Percentiles rank a stretch among this genome's conserved stretches.
These are phyloP conservation scores for Poecilia velifera DNA, from an alignment of 2,797 vertebrate species.

Conservation along the genomic window DNA sequence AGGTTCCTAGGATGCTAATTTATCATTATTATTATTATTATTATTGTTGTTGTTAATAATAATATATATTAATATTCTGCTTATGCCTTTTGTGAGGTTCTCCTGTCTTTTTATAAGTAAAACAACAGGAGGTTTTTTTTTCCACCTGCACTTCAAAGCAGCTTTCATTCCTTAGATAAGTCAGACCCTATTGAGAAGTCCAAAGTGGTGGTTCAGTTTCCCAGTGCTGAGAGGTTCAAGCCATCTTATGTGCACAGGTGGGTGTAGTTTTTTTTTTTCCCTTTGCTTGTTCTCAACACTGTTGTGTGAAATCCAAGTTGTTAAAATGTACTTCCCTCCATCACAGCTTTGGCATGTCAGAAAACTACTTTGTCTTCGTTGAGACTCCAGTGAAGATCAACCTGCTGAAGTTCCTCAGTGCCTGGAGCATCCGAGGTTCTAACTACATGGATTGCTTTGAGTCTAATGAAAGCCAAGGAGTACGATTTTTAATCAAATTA, in stretches of 20 bases:
- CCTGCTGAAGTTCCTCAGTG: constrained; percentile 94
- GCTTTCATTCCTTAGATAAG: constrained; percentile 83
- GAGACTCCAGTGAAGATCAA: constrained; percentile 98
- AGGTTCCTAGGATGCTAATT: background rate
- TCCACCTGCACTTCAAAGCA: background rate
- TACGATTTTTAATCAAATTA: constrained; percentile 60
- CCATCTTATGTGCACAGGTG: constrained; percentile 99
- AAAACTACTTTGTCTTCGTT: constrained; percentile 96
- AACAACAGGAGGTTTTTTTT: background rate
- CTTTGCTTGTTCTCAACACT: background rate
- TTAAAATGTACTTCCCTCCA: constrained; percentile 19
- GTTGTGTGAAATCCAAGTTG: background rate
- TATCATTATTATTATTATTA: no score
- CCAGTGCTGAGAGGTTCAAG: constrained; percentile 96
- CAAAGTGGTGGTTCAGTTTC: constrained; percentile 95
- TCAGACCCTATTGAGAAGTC: constrained; percentile 93
- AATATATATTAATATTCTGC: background rate
- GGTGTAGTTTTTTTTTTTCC: background rate
- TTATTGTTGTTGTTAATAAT: no score
- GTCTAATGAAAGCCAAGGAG: constrained; percentile 95
- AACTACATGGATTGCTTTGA: constrained; percentile 99
- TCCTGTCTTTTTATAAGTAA: background rate
- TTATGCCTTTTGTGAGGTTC: background rate
- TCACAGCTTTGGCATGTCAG: constrained; percentile 92
- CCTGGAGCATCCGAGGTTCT: constrained; percentile 96